Conservation (phyloP, 2,888 invertebrate species). For the Cecidostiba fungosa region DNA sequence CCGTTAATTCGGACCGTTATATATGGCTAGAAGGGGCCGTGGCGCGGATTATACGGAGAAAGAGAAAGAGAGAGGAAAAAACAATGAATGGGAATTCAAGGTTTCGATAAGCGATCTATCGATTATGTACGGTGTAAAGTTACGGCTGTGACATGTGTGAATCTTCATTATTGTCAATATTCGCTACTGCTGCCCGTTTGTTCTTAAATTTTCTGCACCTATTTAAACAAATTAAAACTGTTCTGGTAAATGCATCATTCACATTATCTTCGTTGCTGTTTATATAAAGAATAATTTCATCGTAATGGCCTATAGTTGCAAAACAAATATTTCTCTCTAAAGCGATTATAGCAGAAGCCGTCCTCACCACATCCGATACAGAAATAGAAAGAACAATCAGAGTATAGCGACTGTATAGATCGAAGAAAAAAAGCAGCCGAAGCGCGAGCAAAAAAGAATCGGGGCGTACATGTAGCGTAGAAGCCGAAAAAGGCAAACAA, state of each 20-base stretch:
- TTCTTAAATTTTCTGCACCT: too few relatives aligned
- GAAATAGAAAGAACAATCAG: slow-evolving; percentile 10
- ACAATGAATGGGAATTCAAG: not conserved
- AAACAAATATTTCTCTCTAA: not conserved
- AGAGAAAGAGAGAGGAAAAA: not conserved
- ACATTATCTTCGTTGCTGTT: not conserved
- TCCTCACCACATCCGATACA: not conserved
- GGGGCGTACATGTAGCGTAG: not conserved
- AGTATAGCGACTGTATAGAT: not conserved
- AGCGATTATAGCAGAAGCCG: not conserved
- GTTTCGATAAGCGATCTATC: not conserved
- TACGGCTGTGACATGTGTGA: not conserved
- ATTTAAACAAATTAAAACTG: too few relatives aligned
- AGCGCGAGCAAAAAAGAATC: not conserved
- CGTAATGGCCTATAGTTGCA: not conserved
- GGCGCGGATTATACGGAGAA: not conserved
- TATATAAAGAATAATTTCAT: not conserved
- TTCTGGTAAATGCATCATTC: not conserved
- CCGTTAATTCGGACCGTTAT: slow-evolving; percentile 65
- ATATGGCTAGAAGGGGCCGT: not conserved
- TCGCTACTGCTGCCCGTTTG: too few relatives aligned
- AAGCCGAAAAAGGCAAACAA: slow-evolving; percentile 63
- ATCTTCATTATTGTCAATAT: not conserved
- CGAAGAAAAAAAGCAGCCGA: not conserved
- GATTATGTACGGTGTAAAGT: slow-evolving; percentile 1